Evolutionary conservation across 2,113 vertebrate species (phyloP), one percentile per base, ranked within the genome.

Genomic region (Pachypanchax playfairii): DNA sequence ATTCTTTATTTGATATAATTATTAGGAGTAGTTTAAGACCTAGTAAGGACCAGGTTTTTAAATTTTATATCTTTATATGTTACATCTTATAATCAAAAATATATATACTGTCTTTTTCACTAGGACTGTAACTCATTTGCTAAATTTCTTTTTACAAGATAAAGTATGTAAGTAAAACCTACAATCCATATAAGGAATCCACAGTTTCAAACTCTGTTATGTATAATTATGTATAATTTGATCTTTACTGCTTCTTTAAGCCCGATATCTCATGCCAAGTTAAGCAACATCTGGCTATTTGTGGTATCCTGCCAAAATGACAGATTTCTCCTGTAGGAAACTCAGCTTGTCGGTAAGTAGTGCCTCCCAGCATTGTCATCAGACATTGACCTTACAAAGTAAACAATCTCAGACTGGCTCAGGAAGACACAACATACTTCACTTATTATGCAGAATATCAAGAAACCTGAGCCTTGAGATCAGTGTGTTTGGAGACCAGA

Each of bases 371-470:
- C 41, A 73, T 54, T 68, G 51, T 60, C 70, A 17, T 57, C 44
- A 60, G 38, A 18, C 41, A 54, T 4, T 63, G 66, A 72, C 53
- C 66, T 46, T 33, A 55, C 17, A 65, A 41, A 54, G 52, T 56
- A 76, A 79, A 79, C 50, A 58, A 31, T 43, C n/a, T 26, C 15
- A 47, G 54, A 36, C 65, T 57, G 61, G 61, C 70, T 80, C 60
- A 73, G 44, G 18, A 20, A 67, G 52, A 61, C 70, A 48, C 15
- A 50, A 67, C 24, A 15, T 43, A 63, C 59, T 58, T 29, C 20
- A 25, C 38, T 47, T 41, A 67, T 44, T 35, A 67, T 35, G 51
- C 29, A 64, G 46, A 58, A 53, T 55, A n/a, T 47, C 41, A 17
- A n/a, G 36, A 28, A 5, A 14, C 26, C 21, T 7, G 15, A 10